These are phyloP conservation scores for Tanypteryx hageni DNA, from an alignment of 2,888 invertebrate genomes.

Conservation along the genomic window DNA sequence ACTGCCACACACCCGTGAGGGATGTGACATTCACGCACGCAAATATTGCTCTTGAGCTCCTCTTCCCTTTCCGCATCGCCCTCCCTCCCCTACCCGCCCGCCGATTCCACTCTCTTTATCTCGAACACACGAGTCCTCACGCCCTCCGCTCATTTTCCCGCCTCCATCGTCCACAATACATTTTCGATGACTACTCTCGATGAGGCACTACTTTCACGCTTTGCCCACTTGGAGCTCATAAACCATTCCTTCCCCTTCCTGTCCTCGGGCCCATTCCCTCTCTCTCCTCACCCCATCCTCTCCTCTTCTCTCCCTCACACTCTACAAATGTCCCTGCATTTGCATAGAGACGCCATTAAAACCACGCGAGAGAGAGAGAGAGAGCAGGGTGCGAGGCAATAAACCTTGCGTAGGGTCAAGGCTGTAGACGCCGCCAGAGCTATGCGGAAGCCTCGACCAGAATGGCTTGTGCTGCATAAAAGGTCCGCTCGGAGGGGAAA, in stretches of 20 bases:
- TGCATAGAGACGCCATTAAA: slow-evolving; percentile 62
- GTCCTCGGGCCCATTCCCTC: background rate
- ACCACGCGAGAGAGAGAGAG: slow-evolving; percentile 41
- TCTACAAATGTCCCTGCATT: slow-evolving; percentile 51
- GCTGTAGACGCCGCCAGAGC: slow-evolving; percentile 48
- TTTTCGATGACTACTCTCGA: slow-evolving; percentile 56
- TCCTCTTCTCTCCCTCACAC: background rate
- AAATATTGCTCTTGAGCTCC: slow-evolving; percentile 1
- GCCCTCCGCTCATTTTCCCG: slow-evolving; percentile 1
- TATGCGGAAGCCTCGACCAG: slow-evolving; percentile 47
- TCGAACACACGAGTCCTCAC: slow-evolving; percentile 33
- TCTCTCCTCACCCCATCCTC: background rate
- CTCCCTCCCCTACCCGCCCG: background rate
- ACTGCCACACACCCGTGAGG: background rate
- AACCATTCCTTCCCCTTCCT: slow-evolving; percentile 28
- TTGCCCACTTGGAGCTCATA: slow-evolving; percentile 54
- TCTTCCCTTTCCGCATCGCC: background rate
- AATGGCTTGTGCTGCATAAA: slow-evolving; percentile 5
- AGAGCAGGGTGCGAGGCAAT: slow-evolving; percentile 53
- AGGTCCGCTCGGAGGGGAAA: slow-evolving; percentile 4
- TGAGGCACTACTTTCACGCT: slow-evolving; percentile 61
- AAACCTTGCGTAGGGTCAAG: slow-evolving; percentile 63
- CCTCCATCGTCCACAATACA: slow-evolving; percentile 54
- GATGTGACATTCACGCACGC: background rate
- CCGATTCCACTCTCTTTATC: background rate